Conservation (phyloP, 2,888 invertebrate species). For the Zele albiditarsus region DNA sequence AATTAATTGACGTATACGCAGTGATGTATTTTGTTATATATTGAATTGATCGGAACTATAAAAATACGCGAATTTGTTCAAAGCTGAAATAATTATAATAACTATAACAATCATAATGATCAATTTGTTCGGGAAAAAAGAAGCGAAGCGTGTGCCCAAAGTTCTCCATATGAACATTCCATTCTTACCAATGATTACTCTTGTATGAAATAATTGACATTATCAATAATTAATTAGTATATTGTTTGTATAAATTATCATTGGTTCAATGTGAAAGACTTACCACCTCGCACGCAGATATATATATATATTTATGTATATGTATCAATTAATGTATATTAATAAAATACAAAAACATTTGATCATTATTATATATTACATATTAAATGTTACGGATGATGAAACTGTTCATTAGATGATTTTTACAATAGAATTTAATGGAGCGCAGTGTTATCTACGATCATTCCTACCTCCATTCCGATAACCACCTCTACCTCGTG, state of each 20-base stretch:
- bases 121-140: not conserved
- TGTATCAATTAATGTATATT: not conserved
- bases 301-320: too few species aligned
- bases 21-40: not conserved
- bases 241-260: not conserved
- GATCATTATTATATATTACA: not conserved
- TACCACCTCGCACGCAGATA: not conserved
- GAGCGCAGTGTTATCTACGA: conserved; percentile 68
- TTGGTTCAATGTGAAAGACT: not conserved
- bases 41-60: not conserved
- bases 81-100: not conserved
- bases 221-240: not conserved
- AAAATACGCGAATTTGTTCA: not conserved
- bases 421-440: conserved; percentile 48
- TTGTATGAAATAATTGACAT: conserved; percentile 1
- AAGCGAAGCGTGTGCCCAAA: not conserved
- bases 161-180: not conserved
- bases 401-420: conserved; percentile 3
- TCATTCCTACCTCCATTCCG: conserved; percentile 68
- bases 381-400: not conserved
- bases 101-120: not conserved
- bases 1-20: not conserved
- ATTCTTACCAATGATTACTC: not conserved
- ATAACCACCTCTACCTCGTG: conserved; percentile 67
- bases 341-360: not conserved